Evolutionary conservation across 2,888 invertebrate genomes (phyloP).

Genomic region (Ophioninae sp.): DNA sequence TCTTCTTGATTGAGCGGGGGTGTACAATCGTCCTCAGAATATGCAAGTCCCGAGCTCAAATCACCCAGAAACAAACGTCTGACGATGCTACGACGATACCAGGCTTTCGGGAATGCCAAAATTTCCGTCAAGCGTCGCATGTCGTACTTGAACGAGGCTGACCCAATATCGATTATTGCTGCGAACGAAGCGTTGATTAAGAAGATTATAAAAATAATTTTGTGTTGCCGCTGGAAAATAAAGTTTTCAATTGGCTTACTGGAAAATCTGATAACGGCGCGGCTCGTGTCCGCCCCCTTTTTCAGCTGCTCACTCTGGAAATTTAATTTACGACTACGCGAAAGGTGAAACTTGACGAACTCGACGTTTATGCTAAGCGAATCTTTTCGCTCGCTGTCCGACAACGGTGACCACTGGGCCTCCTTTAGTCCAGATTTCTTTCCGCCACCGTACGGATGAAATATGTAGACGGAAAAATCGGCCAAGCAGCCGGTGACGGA

Average conservation of each 20-base stretch:
- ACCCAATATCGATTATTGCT: conserved; percentile 97
- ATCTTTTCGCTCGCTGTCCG: conserved; percentile 95
- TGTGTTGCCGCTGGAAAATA: background rate
- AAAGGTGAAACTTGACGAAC: conserved; percentile 97
- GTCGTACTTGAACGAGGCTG: conserved; percentile 98
- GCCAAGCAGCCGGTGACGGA: conserved; percentile 98
- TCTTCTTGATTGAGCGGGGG: conserved; percentile 77
- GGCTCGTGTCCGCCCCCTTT: conserved; percentile 86
- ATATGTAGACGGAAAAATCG: conserved; percentile 98
- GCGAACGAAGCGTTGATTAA: conserved; percentile 42
- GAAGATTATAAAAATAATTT: background rate
- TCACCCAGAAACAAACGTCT: conserved; percentile 96
- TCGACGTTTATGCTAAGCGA: conserved; percentile 98
- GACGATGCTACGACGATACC: conserved; percentile 98
- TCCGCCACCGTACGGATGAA: conserved; percentile 97
- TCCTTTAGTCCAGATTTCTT: conserved; percentile 91
- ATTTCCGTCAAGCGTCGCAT: conserved; percentile 98
- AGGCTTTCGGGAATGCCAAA: conserved; percentile 98
- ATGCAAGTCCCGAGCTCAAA: conserved; percentile 85
- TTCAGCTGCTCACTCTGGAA: conserved; percentile 83
- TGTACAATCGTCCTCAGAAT: conserved; percentile 80
- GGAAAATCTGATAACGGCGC: conserved; percentile 95
- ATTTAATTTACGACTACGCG: conserved; percentile 94
- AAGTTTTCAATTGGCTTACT: conserved; percentile 83
- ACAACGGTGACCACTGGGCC: conserved; percentile 93